Base-by-base conservation (phyloP, 2,113 vertebrate genomes). In the Thinocorus orbignyianus region DNA sequence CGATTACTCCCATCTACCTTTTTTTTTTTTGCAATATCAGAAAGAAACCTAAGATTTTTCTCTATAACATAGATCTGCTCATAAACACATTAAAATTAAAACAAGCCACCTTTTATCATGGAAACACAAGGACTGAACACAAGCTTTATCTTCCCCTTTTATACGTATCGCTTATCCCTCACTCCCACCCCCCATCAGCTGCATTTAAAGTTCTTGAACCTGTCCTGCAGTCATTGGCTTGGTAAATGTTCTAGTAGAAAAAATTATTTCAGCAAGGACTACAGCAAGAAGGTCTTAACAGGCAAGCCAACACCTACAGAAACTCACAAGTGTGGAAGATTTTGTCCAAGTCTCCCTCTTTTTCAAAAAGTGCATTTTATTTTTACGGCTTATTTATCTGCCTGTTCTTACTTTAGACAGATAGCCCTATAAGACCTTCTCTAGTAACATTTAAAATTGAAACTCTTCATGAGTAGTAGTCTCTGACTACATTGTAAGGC, bases 101-200 rank as follows among this genome's bases (percentile, higher is more conserved):
- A 35, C 14, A 20, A 90, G 61, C 23, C 35, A 35, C 5, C 2
- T 64, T 91, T 94, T 94, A 88, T 82, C 64, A 54, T 9, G 35
- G 65, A 65, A 79, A 70, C 17, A 19, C 41, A 49, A 51, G 16
- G 26, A 65, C 17, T 19, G 42, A 61, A 91, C 69, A 48, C 23
- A 8, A 57, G 7, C 37, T 58, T 6, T 4, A 41, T 22, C 1
- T 37, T 76, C 57, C 28, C 11, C 31, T 37, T 33, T 37, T 16
- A 57, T 28, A 25, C 22, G 18, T 72, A 81, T 51, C 39, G 39
- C 65, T 66, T 30, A 81, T 7, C 16, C 74, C 54, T 35, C 12
- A 39, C 62, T 90, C 74, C 70, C 64, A 80, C 31, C 35, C 92
- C 74, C 46, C 69, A 52, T 35, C 58, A 78, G 92, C 26, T 91